Conservation (phyloP, 2,797 vertebrate species). For the Hypotaenidia okinawae region DNA sequence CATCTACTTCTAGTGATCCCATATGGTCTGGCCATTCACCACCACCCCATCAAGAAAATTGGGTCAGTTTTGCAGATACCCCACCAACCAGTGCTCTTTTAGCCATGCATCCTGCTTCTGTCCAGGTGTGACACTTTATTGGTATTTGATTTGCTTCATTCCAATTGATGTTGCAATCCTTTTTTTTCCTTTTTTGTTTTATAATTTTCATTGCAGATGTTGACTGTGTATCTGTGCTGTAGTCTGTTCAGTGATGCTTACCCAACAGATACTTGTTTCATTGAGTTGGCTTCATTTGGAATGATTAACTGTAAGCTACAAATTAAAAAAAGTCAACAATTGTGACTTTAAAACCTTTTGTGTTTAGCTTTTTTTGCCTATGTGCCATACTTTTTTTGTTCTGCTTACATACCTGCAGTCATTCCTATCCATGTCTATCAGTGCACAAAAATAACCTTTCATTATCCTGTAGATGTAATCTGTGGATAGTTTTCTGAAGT, state of each 20-base stretch:
- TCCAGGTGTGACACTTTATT: conserved; percentile 93
- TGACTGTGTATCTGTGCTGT: conserved; percentile 56
- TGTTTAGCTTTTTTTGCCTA: conserved; percentile 73
- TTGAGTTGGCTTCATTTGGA: conserved; percentile 39
- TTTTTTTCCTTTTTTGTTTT: background rate
- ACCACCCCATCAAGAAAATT: conserved; percentile 95
- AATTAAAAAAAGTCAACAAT: background rate
- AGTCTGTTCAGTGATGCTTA: conserved; percentile 40
- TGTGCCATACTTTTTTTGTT: conserved; percentile 63
- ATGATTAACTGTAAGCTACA: conserved; percentile 4
- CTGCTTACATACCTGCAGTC: conserved; percentile 75
- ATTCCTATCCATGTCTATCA: conserved; percentile 64
- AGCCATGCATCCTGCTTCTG: conserved; percentile 94
- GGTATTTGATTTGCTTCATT: conserved; percentile 84
- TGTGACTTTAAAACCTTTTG: conserved; percentile 34
- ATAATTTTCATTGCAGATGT: conserved; percentile 61
- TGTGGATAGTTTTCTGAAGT: conserved; percentile 23
- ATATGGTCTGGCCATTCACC: conserved; percentile 96
- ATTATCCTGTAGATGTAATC: conserved; percentile 24
- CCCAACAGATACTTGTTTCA: conserved; percentile 24
- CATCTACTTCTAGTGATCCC: conserved; percentile 86
- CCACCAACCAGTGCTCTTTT: conserved; percentile 96
- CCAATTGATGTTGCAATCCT: conserved; percentile 63
- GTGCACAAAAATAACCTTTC: conserved; percentile 62
- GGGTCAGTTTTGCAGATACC: conserved; percentile 99